Percentiles rank a stretch among this genome's conserved stretches.
Conservation (phyloP, 2,797 vertebrate genomes). For the Anabacerthia variegaticeps region DNA sequence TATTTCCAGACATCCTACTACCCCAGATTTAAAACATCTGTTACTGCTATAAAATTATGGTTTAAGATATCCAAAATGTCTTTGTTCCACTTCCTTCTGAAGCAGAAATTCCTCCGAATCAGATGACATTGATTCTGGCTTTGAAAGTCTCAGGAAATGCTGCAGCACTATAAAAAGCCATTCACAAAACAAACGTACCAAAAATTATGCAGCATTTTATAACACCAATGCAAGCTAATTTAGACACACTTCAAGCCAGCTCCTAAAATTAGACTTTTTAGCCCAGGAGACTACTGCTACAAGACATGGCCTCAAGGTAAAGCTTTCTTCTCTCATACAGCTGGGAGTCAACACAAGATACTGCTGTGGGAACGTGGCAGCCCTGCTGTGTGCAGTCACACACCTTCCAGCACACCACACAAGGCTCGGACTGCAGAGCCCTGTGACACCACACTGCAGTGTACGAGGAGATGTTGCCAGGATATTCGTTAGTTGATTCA, state of each 20-base stretch:
- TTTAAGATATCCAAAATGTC: background rate
- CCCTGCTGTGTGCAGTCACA: background rate
- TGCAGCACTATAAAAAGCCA: background rate
- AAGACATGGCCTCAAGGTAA: background rate
- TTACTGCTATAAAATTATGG: background rate
- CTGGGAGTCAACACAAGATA: background rate
- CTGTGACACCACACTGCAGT: background rate
- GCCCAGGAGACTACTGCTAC: background rate
- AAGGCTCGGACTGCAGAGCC: background rate
- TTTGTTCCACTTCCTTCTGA: background rate
- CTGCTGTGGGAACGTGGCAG: background rate
- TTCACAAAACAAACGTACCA: background rate
- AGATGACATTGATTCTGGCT: background rate
- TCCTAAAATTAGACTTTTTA: background rate
- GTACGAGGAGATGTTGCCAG: background rate
- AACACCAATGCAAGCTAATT: background rate
- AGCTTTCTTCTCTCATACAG: background rate
- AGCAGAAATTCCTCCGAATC: background rate
- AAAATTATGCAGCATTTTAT: background rate
- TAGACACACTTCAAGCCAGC: background rate
- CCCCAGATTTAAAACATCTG: conserved; percentile 10
- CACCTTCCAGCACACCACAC: background rate
- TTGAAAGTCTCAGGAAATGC: background rate
- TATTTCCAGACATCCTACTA: background rate
- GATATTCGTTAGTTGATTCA: background rate